These are phyloP conservation scores for Onchidella celtica DNA, from an alignment of 2,888 invertebrate species.

Conservation along the genomic window DNA sequence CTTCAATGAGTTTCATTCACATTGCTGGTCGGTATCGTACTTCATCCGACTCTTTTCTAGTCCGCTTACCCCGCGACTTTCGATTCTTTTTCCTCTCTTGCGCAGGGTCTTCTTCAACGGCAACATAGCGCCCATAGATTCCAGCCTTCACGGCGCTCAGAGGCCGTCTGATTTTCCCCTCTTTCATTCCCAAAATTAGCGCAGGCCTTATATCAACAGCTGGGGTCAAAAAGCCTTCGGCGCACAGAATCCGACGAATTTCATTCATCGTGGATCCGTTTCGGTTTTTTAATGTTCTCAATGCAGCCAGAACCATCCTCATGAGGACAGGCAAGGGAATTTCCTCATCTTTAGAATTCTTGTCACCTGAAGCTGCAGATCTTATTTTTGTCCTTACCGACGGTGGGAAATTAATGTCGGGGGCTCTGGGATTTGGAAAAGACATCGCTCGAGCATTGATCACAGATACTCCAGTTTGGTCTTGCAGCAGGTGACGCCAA, in stretches of 20 bases:
- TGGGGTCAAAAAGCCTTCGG: not conserved
- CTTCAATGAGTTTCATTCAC: too few relatives aligned
- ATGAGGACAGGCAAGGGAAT: not conserved
- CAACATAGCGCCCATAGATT: slow-evolving; percentile 22
- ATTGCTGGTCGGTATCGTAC: not conserved
- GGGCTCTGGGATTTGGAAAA: slow-evolving; percentile 18
- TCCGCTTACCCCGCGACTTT: not conserved
- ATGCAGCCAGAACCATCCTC: not conserved
- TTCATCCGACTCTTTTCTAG: not conserved
- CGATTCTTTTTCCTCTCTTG: not conserved
- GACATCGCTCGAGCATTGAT: not conserved
- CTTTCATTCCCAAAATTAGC: slow-evolving; percentile 28
- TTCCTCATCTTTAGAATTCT: not conserved
- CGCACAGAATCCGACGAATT: not conserved
- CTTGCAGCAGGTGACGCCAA: too few relatives aligned
- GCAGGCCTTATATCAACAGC: not conserved
- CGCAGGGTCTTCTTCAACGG: not conserved
- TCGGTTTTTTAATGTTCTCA: slow-evolving; percentile 1
- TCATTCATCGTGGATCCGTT: slow-evolving; percentile 29
- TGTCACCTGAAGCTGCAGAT: not conserved
- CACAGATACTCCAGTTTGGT: not conserved
- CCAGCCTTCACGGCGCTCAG: slow-evolving; percentile 25
- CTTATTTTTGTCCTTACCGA: not conserved
- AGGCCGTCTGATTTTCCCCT: slow-evolving; percentile 8
- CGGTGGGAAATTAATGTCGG: slow-evolving; percentile 31